Evolutionary conservation across 2,888 invertebrate species (phyloP).

Genomic region (Melipona beecheii): DNA sequence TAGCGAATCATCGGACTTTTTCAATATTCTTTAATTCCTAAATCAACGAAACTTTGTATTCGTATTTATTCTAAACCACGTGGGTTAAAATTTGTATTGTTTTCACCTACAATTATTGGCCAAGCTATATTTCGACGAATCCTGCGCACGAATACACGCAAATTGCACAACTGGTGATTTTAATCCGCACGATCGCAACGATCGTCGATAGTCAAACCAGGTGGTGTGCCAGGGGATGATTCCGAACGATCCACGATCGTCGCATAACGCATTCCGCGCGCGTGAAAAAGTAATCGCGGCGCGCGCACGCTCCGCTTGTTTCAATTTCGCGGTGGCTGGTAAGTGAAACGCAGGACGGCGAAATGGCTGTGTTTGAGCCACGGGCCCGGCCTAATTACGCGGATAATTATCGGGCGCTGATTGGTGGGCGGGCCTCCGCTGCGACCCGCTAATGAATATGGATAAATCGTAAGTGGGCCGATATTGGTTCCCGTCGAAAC

Average conservation of each 20-base stretch:
- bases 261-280: neutral
- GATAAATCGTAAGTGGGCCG: slow-evolving; percentile 69
- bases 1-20: too few relatives aligned
- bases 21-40: too few relatives aligned
- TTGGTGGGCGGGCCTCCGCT: slow-evolving; percentile 59
- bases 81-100: too few relatives aligned
- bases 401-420: slow-evolving; percentile 69
- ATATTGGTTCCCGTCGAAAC: slow-evolving; percentile 65
- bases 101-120: too few relatives aligned
- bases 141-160: neutral
- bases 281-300: slow-evolving; percentile 34
- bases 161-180: neutral
- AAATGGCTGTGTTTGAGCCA: slow-evolving; percentile 54
- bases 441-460: slow-evolving; percentile 68
- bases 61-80: too few relatives aligned
- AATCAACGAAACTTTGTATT: too few relatives aligned
- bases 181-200: neutral
- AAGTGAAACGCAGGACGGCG: slow-evolving; percentile 46
- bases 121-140: too few relatives aligned
- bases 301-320: slow-evolving; percentile 2
- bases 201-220: neutral
- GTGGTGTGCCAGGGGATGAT: neutral
- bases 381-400: slow-evolving; percentile 64
- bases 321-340: slow-evolving; percentile 22
- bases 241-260: neutral